phyloP scores from a whole-genome alignment of 2,797 vertebrate genomes.

The Naso thynnoides region DNA sequence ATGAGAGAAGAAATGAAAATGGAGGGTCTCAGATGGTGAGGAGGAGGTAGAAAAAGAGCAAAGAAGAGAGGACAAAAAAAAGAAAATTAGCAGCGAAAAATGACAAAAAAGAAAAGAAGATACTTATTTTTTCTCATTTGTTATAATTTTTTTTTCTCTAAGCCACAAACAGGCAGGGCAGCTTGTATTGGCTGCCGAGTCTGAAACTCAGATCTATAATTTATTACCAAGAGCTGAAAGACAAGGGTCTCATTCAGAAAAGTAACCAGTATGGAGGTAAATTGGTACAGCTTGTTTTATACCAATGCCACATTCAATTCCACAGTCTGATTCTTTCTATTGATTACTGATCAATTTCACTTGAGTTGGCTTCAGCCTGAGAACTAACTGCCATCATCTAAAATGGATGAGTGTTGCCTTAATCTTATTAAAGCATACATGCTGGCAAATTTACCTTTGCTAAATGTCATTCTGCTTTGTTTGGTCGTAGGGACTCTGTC shows the following conservation, averaged over 20 bases:
- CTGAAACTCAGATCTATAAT: background rate
- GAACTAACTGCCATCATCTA: too few relatives aligned
- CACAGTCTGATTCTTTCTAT: too few relatives aligned
- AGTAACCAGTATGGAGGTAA: background rate
- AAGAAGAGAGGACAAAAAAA: background rate
- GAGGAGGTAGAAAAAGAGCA: background rate
- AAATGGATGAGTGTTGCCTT: too few relatives aligned
- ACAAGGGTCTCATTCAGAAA: background rate
- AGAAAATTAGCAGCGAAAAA: background rate
- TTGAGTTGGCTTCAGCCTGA: too few relatives aligned
- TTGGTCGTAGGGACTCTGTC: too few relatives aligned
- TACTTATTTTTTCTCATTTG: background rate
- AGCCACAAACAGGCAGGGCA: background rate
- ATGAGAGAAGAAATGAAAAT: constrained; percentile 42
- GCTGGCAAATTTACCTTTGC: too few relatives aligned
- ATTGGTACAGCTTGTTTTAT: too few relatives aligned
- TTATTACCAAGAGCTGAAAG: background rate
- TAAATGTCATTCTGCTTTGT: too few relatives aligned
- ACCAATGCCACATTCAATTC: too few relatives aligned
- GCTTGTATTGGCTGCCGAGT: background rate
- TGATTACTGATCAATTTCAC: too few relatives aligned
- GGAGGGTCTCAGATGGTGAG: constrained; percentile 18
- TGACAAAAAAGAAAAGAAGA: background rate
- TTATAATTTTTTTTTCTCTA: background rate
- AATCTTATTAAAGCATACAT: too few relatives aligned